Percentiles rank a stretch among this genome's conserved stretches.
phyloP scores from a whole-genome alignment of 1,140 invertebrate species.

The Diploscapter pachys region DNA sequence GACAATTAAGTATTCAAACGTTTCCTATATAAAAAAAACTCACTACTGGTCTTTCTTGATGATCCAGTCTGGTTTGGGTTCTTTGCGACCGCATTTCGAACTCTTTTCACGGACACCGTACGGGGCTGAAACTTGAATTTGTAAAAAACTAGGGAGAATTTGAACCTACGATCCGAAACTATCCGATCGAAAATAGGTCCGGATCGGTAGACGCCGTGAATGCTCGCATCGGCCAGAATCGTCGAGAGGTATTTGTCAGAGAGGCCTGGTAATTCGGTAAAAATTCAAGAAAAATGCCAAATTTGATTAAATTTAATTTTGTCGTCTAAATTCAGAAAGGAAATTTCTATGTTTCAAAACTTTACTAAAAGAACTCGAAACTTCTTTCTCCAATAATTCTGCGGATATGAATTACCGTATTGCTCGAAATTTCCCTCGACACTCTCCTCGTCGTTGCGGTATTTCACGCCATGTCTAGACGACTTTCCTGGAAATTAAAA shows the following conservation, averaged over 20 bases:
- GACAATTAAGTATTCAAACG: too few relatives aligned
- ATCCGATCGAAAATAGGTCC: constrained; percentile 56
- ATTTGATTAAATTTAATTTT: too few relatives aligned
- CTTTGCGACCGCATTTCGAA: constrained; percentile 45
- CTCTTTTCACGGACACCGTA: constrained; percentile 63
- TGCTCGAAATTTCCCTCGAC: constrained; percentile 62
- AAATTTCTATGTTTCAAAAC: background rate
- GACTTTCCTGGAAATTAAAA: constrained; percentile 58
- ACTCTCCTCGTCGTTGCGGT: constrained; percentile 59
- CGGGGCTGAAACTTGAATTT: constrained; percentile 59
- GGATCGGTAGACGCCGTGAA: constrained; percentile 59
- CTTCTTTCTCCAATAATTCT: background rate
- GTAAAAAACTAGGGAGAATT: background rate
- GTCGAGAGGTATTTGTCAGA: constrained; percentile 57
- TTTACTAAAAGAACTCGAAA: background rate
- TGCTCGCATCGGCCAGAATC: constrained; percentile 62
- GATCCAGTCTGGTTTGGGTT: constrained; percentile 39
- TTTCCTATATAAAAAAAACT: background rate
- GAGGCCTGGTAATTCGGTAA: background rate
- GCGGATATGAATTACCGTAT: constrained; percentile 44
- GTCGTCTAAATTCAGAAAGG: too few relatives aligned
- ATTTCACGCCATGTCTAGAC: constrained; percentile 60
- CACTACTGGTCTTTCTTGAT: constrained; percentile 25
- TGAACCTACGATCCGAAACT: constrained; percentile 62
- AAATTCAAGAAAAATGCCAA: background rate